These are phyloP conservation scores for Dolichotis patagonum DNA, from an alignment of 2,113 vertebrate genomes.

Conservation along the genomic window DNA sequence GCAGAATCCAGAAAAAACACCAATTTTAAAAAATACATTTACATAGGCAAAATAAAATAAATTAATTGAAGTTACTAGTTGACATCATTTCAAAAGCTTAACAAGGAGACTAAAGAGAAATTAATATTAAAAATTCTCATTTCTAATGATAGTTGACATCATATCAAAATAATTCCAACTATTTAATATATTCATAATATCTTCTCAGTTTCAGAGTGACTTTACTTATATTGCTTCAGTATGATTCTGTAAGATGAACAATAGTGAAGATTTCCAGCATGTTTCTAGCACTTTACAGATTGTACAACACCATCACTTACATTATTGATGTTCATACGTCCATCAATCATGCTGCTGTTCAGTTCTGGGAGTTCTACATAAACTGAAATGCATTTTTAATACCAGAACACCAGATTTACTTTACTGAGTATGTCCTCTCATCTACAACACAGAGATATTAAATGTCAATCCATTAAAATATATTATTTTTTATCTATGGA, in stretches of 20 bases:
- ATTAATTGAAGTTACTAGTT: neutral
- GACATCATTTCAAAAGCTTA: neutral
- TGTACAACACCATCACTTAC: neutral
- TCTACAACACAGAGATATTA: conserved; percentile 43
- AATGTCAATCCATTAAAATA: conserved; percentile 32
- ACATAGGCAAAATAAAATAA: neutral
- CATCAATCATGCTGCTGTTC: neutral
- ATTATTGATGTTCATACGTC: neutral
- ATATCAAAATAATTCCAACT: no score
- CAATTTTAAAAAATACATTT: neutral
- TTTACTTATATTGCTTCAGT: neutral
- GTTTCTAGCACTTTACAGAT: neutral
- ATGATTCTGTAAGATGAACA: neutral
- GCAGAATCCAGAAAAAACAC: neutral
- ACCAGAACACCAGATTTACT: neutral
- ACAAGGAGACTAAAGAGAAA: neutral
- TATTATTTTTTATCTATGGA: conserved; percentile 43
- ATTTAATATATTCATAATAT: neutral
- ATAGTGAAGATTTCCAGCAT: neutral
- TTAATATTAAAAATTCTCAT: neutral
- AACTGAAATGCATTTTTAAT: conserved; percentile 49
- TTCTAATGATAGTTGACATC: no score
- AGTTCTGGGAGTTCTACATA: neutral
- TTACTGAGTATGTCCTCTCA: conserved; percentile 7
- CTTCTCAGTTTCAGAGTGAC: neutral